phyloP scores from a whole-genome alignment of 92 coral and sea anemone species.

The Hydrozoanthus gracilis region DNA sequence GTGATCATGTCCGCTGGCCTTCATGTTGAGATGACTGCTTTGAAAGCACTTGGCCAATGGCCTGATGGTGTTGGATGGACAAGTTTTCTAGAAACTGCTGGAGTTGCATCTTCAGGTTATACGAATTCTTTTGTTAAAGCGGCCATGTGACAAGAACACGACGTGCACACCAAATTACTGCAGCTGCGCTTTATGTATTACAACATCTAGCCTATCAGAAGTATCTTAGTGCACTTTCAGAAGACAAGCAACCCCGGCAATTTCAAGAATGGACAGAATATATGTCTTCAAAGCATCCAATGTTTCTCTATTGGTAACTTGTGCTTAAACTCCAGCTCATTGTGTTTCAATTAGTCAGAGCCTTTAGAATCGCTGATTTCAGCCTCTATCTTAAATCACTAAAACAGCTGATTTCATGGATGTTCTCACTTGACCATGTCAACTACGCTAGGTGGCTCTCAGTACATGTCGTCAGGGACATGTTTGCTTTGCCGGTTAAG shows the following conservation, averaged over 20 bases:
- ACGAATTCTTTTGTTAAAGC: constrained; percentile 54
- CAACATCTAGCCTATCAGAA: constrained; percentile 24
- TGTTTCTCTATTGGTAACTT: constrained; percentile 38
- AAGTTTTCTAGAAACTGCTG: constrained; percentile 36
- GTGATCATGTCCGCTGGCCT: constrained; percentile 60
- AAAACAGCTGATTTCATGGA: too few species aligned
- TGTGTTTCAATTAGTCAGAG: constrained; percentile 14
- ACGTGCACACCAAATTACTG: too few species aligned
- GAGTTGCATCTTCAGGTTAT: constrained; percentile 39
- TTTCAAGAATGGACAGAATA: constrained; percentile 16
- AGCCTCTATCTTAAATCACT: too few species aligned
- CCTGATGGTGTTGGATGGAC: constrained; percentile 58
- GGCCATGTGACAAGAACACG: too few species aligned
- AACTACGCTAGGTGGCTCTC: too few species aligned
- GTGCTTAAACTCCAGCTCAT: constrained; percentile 36
- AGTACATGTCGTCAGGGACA: constrained; percentile 32
- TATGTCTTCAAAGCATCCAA: too few species aligned
- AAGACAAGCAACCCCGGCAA: constrained; percentile 6
- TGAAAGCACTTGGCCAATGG: constrained; percentile 59
- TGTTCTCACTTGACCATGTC: too few species aligned
- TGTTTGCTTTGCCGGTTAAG: constrained; percentile 11
- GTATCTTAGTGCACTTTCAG: not conserved
- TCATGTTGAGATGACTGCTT: constrained; percentile 57
- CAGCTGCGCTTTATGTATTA: constrained; percentile 7
- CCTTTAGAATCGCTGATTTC: too few species aligned